Base-by-base conservation (phyloP, 2,113 vertebrate species). In the Arvicanthis niloticus region DNA sequence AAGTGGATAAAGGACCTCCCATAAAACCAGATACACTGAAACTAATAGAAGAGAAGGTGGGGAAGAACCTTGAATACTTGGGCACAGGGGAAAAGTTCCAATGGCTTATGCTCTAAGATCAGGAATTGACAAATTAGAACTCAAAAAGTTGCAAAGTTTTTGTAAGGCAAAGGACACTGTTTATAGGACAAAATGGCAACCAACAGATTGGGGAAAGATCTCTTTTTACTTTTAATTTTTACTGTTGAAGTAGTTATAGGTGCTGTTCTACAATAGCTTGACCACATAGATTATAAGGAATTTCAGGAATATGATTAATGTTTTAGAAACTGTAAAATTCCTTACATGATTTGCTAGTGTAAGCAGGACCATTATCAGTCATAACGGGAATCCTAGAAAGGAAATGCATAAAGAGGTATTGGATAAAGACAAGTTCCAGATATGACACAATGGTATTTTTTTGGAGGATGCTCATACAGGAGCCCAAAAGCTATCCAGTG, bases 401-500 rank as follows among this genome's bases (percentile, higher is more conserved):
- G 22, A 60, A 82, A 60, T 40, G 13, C 34, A 60, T 60, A 60
- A 45, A 60, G 56, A 82, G n/a, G 7, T 60, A 42, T 16, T 60
- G 60, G 80, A 84, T 24, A 29, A 26, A 42, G 56, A 2, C 56
- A 84, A 56, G 37, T 84, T 84, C n/a, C 80, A 84, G 22, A 60
- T 82, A 82, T 16, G n/a, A 40, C 56, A 82, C 3, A 29, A 29
- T 9, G 37, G 22, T 82, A 60, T 60, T 82, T 60, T 60, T 24
- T 22, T 42, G n/a, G 22, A 72, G 34, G 11, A 34, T 68, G 67
- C 67, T 68, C 67, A 68, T 31, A 34, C 29, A 68, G 99, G 97
- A 87, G 98, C 97, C 94, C 98, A 98, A 40, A 99, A 97, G 34
- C 98, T 98, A 13, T 99, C 99, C 76, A 99, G 99, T 98, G 99